These are phyloP conservation scores for Sogatella furcifera DNA, from an alignment of 1,140 invertebrate genomes.

Conservation along the genomic window DNA sequence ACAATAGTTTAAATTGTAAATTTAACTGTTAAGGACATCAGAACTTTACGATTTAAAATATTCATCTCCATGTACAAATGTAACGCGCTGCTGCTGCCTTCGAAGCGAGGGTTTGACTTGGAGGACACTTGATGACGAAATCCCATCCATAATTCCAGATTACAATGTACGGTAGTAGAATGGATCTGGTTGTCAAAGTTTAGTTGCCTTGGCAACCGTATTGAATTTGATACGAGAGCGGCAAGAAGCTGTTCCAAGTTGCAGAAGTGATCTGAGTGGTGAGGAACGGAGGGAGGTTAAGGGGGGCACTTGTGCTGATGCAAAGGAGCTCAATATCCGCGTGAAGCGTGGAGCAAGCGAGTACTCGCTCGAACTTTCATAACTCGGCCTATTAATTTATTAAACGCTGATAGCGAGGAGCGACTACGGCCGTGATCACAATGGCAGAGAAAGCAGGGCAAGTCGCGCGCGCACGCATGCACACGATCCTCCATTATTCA, in stretches of 20 bases:
- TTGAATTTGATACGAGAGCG: neutral
- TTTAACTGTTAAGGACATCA: no score
- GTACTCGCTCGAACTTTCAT: neutral
- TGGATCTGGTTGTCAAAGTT: no score
- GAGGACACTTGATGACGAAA: no score
- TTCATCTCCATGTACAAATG: no score
- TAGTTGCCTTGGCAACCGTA: no score
- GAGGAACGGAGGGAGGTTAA: neutral
- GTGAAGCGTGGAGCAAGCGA: neutral
- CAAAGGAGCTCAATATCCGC: neutral
- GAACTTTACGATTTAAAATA: no score
- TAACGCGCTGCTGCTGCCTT: no score
- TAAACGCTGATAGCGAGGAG: neutral
- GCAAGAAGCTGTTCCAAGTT: neutral
- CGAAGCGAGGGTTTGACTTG: no score
- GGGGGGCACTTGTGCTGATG: neutral
- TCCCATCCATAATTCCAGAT: no score
- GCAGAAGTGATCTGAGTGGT: neutral
- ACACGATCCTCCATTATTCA: neutral
- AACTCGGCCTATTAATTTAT: neutral
- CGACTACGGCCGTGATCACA: neutral
- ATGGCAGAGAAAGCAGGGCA: conserved; percentile 1
- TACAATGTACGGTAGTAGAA: no score
- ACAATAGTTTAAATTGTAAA: no score
- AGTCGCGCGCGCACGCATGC: neutral